phyloP scores from a whole-genome alignment of 2,888 invertebrate species.

The Leptopilina myrica region DNA sequence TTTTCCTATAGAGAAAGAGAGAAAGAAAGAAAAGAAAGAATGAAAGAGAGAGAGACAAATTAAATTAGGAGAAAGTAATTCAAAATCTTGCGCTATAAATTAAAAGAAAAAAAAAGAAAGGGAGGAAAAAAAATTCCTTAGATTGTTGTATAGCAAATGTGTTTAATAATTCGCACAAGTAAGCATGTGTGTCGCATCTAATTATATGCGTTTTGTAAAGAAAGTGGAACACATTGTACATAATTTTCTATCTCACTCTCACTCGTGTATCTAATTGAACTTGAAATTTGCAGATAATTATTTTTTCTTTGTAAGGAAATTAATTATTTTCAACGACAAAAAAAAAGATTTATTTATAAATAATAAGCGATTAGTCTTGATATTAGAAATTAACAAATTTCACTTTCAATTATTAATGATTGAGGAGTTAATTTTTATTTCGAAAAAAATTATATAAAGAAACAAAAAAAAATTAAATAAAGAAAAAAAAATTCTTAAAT shows the following conservation, averaged over 20 bases:
- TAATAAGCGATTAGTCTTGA: no score
- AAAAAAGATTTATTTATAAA: no score
- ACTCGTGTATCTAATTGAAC: slow-evolving; percentile 17
- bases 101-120: slow-evolving; percentile 16
- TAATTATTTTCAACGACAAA: no score
- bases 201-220: slow-evolving; percentile 59
- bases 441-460: no score
- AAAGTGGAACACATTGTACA: slow-evolving; percentile 65
- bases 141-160: slow-evolving; percentile 27
- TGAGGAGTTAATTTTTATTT: no score
- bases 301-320: not conserved
- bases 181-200: slow-evolving; percentile 66
- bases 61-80: slow-evolving; percentile 38
- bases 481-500: no score
- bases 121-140: not conserved
- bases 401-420: no score
- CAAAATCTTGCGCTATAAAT: slow-evolving; percentile 26
- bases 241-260: slow-evolving; percentile 31
- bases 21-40: no score
- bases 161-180: slow-evolving; percentile 57
- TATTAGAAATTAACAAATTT: no score
- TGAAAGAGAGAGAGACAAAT: not conserved
- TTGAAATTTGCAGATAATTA: not conserved
- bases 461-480: no score
- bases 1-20: no score